Percentiles rank a stretch among this genome's conserved stretches.
Conservation (phyloP, 2,113 vertebrate species). For the Ondatra zibethicus region DNA sequence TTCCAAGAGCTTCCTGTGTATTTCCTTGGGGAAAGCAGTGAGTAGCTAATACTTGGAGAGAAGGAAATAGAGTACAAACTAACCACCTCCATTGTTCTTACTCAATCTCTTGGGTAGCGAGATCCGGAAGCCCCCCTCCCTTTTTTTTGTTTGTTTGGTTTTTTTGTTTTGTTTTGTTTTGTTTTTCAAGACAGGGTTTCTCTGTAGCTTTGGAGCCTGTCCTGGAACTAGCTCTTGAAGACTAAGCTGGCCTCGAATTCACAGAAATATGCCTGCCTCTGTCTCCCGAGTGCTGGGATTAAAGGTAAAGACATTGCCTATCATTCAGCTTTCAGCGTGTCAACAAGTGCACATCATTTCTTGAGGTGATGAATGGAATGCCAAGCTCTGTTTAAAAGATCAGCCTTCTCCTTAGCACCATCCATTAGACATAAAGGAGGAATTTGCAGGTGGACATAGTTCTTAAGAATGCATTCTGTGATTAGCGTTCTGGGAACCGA, state of each 20-base stretch:
- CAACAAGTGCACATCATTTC: neutral
- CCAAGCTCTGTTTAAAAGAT: neutral
- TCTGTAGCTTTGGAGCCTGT: too few species aligned
- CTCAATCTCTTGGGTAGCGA: neutral
- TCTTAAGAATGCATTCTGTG: neutral
- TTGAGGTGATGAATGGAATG: neutral
- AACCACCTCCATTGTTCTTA: neutral
- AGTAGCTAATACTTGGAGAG: neutral
- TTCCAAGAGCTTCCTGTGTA: neutral
- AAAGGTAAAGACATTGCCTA: neutral
- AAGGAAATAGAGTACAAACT: neutral
- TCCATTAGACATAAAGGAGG: neutral
- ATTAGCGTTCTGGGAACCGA: too few species aligned
- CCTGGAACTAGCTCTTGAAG: too few species aligned
- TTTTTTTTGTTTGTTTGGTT: too few species aligned
- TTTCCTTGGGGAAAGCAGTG: neutral
- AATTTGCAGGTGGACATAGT: neutral
- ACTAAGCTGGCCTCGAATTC: too few species aligned
- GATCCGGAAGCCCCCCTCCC: neutral
- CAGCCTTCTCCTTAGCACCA: neutral
- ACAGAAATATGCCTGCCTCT: too few species aligned
- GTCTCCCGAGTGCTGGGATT: too few species aligned
- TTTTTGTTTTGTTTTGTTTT: too few species aligned
- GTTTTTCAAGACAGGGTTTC: too few species aligned
- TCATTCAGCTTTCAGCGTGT: neutral